Evolutionary conservation across 2,113 vertebrate species (phyloP).

Genomic region (Noturus placidus): DNA sequence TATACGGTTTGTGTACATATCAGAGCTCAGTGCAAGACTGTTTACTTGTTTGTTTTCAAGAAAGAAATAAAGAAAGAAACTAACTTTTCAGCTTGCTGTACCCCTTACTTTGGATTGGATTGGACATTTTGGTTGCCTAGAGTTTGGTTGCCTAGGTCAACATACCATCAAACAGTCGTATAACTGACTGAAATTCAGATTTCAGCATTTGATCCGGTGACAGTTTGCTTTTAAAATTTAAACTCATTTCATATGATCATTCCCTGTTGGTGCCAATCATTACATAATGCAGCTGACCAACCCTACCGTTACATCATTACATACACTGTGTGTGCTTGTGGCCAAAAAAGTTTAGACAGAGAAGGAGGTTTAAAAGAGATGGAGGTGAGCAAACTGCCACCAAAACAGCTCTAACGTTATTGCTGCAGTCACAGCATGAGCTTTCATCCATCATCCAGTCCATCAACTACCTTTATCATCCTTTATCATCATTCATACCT

Average conservation of each 20-base stretch:
- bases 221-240: neutral
- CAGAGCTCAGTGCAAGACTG: neutral
- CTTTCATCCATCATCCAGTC: slow-evolving; percentile 30
- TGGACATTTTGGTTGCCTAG: neutral
- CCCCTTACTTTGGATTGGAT: neutral
- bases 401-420: slow-evolving; percentile 16
- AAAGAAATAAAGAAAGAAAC: neutral
- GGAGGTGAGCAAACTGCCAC: slow-evolving; percentile 31
- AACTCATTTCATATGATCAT: neutral
- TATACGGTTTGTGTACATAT: neutral
- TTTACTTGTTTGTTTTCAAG: neutral
- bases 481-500: neutral
- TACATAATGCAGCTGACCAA: neutral
- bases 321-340: slow-evolving; percentile 14
- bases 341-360: neutral
- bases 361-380: neutral
- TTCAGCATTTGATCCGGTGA: neutral
- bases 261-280: neutral
- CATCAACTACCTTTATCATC: slow-evolving; percentile 30
- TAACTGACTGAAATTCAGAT: neutral
- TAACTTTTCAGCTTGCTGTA: neutral
- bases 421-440: slow-evolving; percentile 4
- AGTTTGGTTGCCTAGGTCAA: neutral
- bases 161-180: neutral
- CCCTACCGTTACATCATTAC: slow-evolving; percentile 17